Evolutionary conservation across 2,797 vertebrate genomes (phyloP).

Genomic region (Antennarius maculatus): DNA sequence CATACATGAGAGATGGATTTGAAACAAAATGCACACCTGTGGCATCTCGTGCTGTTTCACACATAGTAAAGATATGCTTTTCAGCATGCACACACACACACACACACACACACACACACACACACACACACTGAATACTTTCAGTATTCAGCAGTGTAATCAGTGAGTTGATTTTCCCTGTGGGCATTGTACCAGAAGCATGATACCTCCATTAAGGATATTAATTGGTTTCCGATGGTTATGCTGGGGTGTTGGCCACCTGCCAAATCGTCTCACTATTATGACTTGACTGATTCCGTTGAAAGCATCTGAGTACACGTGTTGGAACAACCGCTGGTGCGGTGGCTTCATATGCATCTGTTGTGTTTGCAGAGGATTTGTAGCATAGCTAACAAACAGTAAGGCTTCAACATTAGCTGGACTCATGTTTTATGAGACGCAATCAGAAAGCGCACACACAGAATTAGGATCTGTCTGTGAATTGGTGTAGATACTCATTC

Average conservation of each 20-base stretch:
- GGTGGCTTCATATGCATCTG: background rate
- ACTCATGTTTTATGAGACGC: background rate
- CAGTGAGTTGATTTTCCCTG: constrained; percentile 63
- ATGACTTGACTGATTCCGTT: constrained; percentile 49
- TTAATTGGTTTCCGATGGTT: constrained; percentile 76
- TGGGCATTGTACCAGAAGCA: constrained; percentile 67
- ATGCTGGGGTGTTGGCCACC: constrained; percentile 60
- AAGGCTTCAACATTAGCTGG: background rate
- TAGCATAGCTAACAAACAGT: no score
- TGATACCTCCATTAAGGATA: constrained; percentile 69
- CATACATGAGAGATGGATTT: constrained; percentile 5
- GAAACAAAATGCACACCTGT: constrained; percentile 40
- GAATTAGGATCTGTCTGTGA: no score
- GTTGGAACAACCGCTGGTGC: constrained; percentile 1
- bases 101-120: background rate
- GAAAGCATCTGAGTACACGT: constrained; percentile 37
- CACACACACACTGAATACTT: constrained; percentile 17
- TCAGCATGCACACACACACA: background rate
- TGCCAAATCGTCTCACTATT: constrained; percentile 62
- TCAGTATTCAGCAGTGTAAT: constrained; percentile 59
- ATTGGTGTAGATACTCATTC: no score
- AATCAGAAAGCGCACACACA: background rate
- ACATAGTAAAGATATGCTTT: background rate
- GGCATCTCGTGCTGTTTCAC: constrained; percentile 17
- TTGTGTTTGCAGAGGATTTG: background rate